These are phyloP conservation scores for Trididemnum nubilum DNA, from an alignment of 23 tunicate genomes.

Conservation along the genomic window DNA sequence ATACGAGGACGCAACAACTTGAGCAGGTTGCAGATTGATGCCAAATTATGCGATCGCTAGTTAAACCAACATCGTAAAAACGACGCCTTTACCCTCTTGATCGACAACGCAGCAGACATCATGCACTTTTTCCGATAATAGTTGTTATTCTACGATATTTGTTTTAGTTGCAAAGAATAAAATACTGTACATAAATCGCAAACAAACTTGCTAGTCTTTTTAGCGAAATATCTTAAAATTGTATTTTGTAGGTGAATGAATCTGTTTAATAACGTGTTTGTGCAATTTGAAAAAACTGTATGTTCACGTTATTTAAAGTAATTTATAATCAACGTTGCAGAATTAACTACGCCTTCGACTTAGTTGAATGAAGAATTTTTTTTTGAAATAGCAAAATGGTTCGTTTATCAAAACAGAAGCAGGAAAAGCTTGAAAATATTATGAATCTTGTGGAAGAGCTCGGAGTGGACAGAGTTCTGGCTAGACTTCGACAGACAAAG, in stretches of 20 bases:
- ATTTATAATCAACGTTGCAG: neutral
- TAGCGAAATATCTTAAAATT: no score
- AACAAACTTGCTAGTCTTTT: no score
- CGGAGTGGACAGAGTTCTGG: conserved; percentile 76
- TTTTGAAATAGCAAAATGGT: conserved; percentile 37
- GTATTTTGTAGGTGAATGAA: neutral
- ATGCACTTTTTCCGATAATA: no score
- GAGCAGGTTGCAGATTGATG: no score
- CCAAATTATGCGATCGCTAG: no score
- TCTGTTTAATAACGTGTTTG: neutral
- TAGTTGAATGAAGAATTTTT: neutral
- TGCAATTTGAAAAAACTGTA: neutral
- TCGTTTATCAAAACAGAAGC: conserved; percentile 78
- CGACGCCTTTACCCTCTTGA: no score
- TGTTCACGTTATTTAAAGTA: neutral
- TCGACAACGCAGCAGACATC: no score
- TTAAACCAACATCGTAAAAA: no score
- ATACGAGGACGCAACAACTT: no score
- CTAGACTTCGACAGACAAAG: conserved; percentile 72
- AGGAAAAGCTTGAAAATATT: conserved; percentile 76
- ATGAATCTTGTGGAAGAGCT: conserved; percentile 80
- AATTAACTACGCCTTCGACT: neutral
- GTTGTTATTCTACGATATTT: no score
- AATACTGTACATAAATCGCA: no score
- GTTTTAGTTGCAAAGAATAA: no score